phyloP scores from a whole-genome alignment of 64 coral and sea anemone species.

The Platygyra sinensis region DNA sequence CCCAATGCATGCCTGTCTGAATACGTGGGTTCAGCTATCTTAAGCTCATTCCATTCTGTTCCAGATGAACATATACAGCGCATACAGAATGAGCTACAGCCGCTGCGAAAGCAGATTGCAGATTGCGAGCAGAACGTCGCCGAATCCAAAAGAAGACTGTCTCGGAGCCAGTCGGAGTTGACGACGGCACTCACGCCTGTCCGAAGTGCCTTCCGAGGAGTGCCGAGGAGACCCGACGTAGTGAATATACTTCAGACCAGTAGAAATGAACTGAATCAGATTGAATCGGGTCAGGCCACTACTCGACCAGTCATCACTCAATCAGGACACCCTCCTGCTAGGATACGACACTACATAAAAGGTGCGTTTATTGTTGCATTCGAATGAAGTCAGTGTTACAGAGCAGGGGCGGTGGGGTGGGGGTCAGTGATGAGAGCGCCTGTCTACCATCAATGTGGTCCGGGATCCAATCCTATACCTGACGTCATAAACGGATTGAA shows the following conservation, averaged over 20 bases:
- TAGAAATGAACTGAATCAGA: slow-evolving; percentile 14
- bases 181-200: slow-evolving; percentile 42
- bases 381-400: background rate
- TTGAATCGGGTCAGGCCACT: background rate
- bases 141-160: slow-evolving; percentile 47
- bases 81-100: slow-evolving; percentile 72
- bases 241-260: slow-evolving; percentile 15
- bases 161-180: background rate
- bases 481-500: too few species aligned
- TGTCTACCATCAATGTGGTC: background rate
- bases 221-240: slow-evolving; percentile 67
- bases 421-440: too few species aligned
- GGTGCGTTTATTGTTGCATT: slow-evolving; percentile 27
- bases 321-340: slow-evolving; percentile 37
- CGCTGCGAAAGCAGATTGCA: slow-evolving; percentile 52
- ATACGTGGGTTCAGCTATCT: too few species aligned
- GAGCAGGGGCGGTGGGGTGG: background rate
- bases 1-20: too few species aligned
- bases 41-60: background rate
- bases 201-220: slow-evolving; percentile 59
- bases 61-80: slow-evolving; percentile 83
- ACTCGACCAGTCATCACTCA: slow-evolving; percentile 29
- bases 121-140: slow-evolving; percentile 34
- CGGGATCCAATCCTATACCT: too few species aligned
- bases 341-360: slow-evolving; percentile 92